These are phyloP conservation scores for Dasyprocta punctata DNA, from an alignment of 2,113 vertebrate genomes.

Conservation along the genomic window DNA sequence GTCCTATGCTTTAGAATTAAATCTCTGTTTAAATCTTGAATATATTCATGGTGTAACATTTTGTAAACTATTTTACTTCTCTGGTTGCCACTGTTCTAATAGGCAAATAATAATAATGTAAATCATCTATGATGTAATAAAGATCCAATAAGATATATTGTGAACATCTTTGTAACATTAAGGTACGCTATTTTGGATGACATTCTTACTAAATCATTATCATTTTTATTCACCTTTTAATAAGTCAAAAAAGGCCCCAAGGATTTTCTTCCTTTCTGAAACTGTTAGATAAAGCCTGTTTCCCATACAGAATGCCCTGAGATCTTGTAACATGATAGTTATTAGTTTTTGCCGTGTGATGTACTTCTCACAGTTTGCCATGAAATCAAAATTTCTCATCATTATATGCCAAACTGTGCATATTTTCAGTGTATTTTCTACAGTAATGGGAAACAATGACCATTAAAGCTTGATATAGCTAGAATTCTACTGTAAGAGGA, in stretches of 20 bases:
- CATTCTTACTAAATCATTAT: not conserved
- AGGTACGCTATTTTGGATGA: not conserved
- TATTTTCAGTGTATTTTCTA: constrained; percentile 5
- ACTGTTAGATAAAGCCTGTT: not conserved
- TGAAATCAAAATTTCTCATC: constrained; percentile 20
- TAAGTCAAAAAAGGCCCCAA: not conserved
- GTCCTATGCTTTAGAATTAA: not conserved
- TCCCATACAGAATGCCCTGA: not conserved
- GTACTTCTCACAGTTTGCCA: not conserved
- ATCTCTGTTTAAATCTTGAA: not conserved
- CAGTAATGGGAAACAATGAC: not conserved
- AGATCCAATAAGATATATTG: not conserved
- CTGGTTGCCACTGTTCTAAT: not conserved
- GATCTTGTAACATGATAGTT: not conserved
- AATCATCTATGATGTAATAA: not conserved
- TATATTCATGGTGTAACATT: not conserved
- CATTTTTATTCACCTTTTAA: not conserved
- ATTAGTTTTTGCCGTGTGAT: not conserved
- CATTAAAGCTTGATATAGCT: not conserved
- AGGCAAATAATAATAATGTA: not conserved
- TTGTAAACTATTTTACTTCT: not conserved
- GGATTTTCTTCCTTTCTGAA: not conserved
- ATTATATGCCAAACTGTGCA: not conserved
- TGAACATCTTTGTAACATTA: not conserved
- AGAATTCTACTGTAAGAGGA: not conserved